These are phyloP conservation scores for Arrhamphus sclerolepis DNA, from an alignment of 2,797 vertebrate species.

Conservation along the genomic window DNA sequence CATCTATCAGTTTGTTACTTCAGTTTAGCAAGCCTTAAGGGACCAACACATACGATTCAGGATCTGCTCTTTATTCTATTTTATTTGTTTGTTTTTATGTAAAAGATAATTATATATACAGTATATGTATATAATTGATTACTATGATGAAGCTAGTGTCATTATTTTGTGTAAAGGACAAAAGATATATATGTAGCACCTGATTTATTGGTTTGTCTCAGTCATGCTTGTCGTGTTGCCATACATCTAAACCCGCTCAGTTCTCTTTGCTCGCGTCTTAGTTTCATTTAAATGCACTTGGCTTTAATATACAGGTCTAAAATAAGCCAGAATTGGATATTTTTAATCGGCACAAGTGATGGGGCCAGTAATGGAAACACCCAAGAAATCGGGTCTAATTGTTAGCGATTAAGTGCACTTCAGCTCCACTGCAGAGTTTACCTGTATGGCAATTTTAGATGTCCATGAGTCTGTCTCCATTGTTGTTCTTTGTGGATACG, in stretches of 20 bases:
- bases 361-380: too few relatives aligned
- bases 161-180: conserved; percentile 57
- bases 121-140: conserved; percentile 37
- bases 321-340: background rate
- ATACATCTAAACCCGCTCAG: conserved; percentile 48
- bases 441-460: conserved; percentile 66
- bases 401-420: conserved; percentile 75
- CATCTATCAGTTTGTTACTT: conserved; percentile 54
- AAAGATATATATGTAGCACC: conserved; percentile 73
- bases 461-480: conserved; percentile 22
- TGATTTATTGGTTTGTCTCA: conserved; percentile 56
- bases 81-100: conserved; percentile 26
- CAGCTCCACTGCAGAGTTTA: conserved; percentile 51
- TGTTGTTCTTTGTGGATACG: conserved; percentile 30
- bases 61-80: conserved; percentile 53
- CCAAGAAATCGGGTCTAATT: conserved; percentile 14
- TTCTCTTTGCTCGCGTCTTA: background rate
- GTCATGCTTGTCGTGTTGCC: conserved; percentile 56
- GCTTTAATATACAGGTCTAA: conserved; percentile 5
- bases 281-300: conserved; percentile 13
- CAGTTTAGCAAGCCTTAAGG: conserved; percentile 81
- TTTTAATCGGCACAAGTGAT: too few relatives aligned
- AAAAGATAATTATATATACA: conserved; percentile 24
- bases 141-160: conserved; percentile 49
- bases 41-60: conserved; percentile 77